Evolutionary conservation across 35 echinoderm and acorn worm genomes (phyloP), one percentile per base, ranked within the genome.

Genomic region (Chiridota heheva): DNA sequence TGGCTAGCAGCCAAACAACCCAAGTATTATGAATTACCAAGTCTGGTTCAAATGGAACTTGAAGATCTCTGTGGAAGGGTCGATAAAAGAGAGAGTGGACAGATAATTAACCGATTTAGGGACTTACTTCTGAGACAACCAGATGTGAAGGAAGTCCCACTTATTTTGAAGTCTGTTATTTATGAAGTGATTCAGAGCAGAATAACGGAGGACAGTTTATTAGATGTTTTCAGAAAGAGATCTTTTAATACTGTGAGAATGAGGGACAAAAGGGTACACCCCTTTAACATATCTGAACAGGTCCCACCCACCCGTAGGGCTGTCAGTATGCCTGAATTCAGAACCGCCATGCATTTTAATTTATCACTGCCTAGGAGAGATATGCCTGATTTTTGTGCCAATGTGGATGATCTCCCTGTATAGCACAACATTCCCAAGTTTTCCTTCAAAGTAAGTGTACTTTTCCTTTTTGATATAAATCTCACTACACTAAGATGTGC

Each of bases 321-420:
- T 12, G 40, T 85, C 13, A 95, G 91, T 73, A 70, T 95, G 49
- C 86, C 91, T 30, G 91, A 95, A 59, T 95, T 95, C 58, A 74
- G 81, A 46, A 64, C 72, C 33, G 65, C 76, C 39, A 41, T 74
- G 20, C 58, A 22, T 53, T 53, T 10, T 53, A 53, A 78, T 27
- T 78, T 60, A 17, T 60, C 51, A 22, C 58, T 78, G 31, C 81
- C 74, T 43, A 80, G 69, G 16, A 89, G 86, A 44, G 80, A 70
- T 36, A 66, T 95, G 42, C 86, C 91, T 36, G 91, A 95, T 80
- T 95, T 89, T 81, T 95, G 91, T 89, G 87, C 91, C 36, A 85
- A 89, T 36, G 66, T 83, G 16, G 91, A 95, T 25, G 87, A 89
- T 89, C 71, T 95, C 41, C 91, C 91, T 63, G 91, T 90, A 38